Conservation (phyloP, 2,888 invertebrate genomes). For the Psococerastis gibbosa region DNA sequence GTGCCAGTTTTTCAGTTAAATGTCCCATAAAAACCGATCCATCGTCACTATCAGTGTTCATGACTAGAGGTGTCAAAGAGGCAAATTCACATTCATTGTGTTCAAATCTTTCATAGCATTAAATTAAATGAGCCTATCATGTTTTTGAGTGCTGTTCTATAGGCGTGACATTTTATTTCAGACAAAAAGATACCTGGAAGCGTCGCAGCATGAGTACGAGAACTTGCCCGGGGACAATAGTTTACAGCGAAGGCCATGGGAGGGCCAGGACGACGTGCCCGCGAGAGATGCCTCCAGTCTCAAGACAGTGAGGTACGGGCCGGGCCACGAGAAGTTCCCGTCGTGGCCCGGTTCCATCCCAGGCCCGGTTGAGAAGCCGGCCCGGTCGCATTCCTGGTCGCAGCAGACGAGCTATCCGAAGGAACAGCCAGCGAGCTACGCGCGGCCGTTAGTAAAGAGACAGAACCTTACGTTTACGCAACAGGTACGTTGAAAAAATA, state of each 20-base stretch:
- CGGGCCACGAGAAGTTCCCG: conserved; percentile 54
- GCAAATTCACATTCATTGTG: no score
- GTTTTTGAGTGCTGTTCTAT: no score
- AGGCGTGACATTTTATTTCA: no score
- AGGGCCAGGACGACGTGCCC: conserved; percentile 36
- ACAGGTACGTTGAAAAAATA: no score
- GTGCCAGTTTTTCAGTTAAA: no score
- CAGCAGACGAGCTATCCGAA: conserved; percentile 50
- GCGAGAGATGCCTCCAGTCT: conserved; percentile 46
- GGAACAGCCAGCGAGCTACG: conserved; percentile 40
- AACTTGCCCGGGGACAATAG: conserved; percentile 16
- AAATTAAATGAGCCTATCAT: no score
- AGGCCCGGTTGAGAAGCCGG: conserved; percentile 23
- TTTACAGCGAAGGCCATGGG: conserved; percentile 20
- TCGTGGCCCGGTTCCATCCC: conserved; percentile 50
- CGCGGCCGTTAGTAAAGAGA: conserved; percentile 42
- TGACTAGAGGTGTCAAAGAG: no score
- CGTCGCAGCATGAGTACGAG: conserved; percentile 8
- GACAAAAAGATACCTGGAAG: neutral
- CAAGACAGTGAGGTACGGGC: conserved; percentile 43
- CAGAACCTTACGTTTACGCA: conserved; percentile 37
- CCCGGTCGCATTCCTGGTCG: conserved; percentile 47
- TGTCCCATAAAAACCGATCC: no score
- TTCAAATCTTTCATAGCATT: no score
- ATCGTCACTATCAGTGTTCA: no score